Base-by-base conservation (phyloP, 2,113 vertebrate genomes). In the Sorex araneus region DNA sequence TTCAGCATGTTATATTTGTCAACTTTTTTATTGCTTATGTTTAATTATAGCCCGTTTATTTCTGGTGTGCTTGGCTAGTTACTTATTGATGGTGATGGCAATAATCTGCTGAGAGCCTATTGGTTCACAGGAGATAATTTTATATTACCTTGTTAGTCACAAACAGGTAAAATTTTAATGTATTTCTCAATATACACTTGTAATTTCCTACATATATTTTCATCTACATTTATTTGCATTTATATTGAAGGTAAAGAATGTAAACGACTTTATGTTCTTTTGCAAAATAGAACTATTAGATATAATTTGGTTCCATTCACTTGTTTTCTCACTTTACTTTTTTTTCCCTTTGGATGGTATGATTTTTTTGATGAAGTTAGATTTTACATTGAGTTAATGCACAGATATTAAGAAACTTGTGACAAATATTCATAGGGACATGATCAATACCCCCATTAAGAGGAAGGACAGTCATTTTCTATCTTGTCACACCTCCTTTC, bases 41-140 rank as follows among this genome's bases (percentile, higher is more conserved):
- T 97, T 97, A 96, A 96, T 97, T 97, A 96, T 94, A 81, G 87
- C 60, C 64, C 83, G 34, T 95, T 97, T 27, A 36, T 96, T 97
- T 96, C 84, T 97, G 78, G 93, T 95, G 45, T 95, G 91, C 84
- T 89, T 84, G 67, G 87, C 84, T 97, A 93, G 97, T 97, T 95
- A 94, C 73, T 97, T 89, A 97, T 70, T 97, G 94, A 97, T 93
- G 90, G 88, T 81, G 87, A 96, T 87, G 93, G 92, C 70, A 96
- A 16, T 94, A 94, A 95, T 91, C 87, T 50, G 88, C 89, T 70
- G 82, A 97, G 90, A 97, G 93, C 73, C 96, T 97, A 54, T 71
- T 97, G 93, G 93, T 94, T 94, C 94, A 86, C 73, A 92, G 83
- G 95, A 97, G 94, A 95, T 96, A 97, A 97, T 97, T 97, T 96